Evolutionary conservation across 2,113 vertebrate species (phyloP).

Genomic region (Numida meleagris): DNA sequence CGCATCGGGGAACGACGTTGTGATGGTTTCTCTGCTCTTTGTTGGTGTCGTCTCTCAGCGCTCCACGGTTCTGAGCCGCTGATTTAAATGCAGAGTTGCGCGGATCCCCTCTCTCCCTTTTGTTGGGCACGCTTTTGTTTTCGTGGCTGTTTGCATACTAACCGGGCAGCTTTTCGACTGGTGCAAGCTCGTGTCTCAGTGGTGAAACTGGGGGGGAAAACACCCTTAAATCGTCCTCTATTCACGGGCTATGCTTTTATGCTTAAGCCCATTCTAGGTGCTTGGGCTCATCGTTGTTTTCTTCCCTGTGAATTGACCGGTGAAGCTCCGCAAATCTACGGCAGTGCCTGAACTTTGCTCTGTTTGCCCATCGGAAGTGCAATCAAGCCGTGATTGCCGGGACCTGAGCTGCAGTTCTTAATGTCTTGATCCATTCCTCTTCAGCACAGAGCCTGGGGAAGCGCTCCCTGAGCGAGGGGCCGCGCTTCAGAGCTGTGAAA

Average conservation of each 20-base stretch:
- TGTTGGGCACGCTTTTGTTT: conserved; percentile 16
- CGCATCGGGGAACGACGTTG: too few species aligned
- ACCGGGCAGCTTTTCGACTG: not conserved
- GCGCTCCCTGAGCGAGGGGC: conserved; percentile 39
- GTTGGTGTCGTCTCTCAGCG: not conserved
- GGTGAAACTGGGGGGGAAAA: not conserved
- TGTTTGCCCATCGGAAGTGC: not conserved
- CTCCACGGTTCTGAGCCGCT: not conserved
- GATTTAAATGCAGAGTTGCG: conserved; percentile 42
- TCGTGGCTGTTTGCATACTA: conserved; percentile 18
- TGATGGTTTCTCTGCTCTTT: not conserved
- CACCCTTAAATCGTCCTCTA: not conserved
- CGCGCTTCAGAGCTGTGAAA: conserved; percentile 20
- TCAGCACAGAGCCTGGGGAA: not conserved
- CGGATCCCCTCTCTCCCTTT: conserved; percentile 29
- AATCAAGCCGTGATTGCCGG: conserved; percentile 42
- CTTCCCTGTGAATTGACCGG: not conserved
- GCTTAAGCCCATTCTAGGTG: not conserved
- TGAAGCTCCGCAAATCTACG: not conserved
- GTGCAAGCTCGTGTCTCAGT: not conserved
- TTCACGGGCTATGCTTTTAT: not conserved
- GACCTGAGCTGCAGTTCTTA: conserved; percentile 45
- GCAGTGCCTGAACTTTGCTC: not conserved
- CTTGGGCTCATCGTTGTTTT: conserved; percentile 36
- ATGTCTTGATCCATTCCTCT: conserved; percentile 50